phyloP scores from a whole-genome alignment of 1,140 invertebrate genomes.

The Bombus pyrosoma region DNA sequence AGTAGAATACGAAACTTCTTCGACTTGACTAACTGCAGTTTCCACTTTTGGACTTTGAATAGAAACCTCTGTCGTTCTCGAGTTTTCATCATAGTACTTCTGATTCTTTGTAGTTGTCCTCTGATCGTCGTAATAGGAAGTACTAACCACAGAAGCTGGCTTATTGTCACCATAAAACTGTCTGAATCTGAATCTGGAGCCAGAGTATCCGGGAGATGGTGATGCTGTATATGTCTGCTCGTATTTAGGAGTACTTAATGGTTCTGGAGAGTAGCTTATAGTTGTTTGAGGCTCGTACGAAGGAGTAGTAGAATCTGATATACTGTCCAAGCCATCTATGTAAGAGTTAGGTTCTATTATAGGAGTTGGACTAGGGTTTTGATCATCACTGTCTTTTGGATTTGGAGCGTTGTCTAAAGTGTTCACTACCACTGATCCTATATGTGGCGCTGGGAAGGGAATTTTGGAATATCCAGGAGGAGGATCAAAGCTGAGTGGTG shows the following conservation, averaged over 20 bases:
- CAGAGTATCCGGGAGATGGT: constrained; percentile 17
- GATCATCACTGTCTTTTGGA: constrained; percentile 50
- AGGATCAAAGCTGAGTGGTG: constrained; percentile 91
- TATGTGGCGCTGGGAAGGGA: constrained; percentile 91
- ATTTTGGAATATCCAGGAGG: constrained; percentile 92
- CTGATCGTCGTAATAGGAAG: constrained; percentile 53
- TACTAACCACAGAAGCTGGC: constrained; percentile 51
- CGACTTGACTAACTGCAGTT: constrained; percentile 65
- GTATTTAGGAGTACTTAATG: constrained; percentile 69
- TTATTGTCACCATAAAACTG: constrained; percentile 67
- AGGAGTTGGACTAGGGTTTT: constrained; percentile 68
- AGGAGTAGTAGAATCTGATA: constrained; percentile 45
- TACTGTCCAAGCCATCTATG: constrained; percentile 46
- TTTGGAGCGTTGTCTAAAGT: constrained; percentile 65
- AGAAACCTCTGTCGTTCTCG: constrained; percentile 41
- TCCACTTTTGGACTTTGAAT: constrained; percentile 36
- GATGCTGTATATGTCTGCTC: constrained; percentile 44
- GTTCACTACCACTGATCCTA: constrained; percentile 91
- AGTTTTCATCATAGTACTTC: constrained; percentile 51
- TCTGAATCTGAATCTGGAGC: constrained; percentile 66
- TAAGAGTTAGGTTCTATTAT: constrained; percentile 75
- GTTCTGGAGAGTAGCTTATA: constrained; percentile 64
- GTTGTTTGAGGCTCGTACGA: constrained; percentile 71
- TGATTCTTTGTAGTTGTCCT: constrained; percentile 31
- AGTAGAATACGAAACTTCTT: constrained; percentile 55